phyloP scores from a whole-genome alignment of 2,113 vertebrate genomes.

The Globicephala melas region DNA sequence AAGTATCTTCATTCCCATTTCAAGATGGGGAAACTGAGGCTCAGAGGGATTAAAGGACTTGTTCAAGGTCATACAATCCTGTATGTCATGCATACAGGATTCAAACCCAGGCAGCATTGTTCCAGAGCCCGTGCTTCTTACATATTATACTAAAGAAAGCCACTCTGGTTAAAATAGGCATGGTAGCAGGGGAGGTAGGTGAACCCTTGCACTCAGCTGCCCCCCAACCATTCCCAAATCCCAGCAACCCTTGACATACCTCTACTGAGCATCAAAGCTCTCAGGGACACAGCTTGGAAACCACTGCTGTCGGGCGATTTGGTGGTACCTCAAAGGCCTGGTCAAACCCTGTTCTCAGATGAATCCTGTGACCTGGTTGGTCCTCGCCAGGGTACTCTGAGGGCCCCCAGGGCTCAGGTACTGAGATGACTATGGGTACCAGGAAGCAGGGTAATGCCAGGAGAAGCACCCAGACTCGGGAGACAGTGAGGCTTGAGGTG shows the following conservation, averaged over 20 bases:
- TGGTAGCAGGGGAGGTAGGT: fast-evolving
- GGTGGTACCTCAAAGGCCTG: background rate
- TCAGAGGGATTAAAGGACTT: background rate
- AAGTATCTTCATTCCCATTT: background rate
- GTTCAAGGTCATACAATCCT: too few relatives aligned
- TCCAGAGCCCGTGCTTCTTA: background rate
- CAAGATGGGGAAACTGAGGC: background rate
- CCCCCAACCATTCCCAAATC: background rate
- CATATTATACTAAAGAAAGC: background rate
- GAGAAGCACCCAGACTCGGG: background rate
- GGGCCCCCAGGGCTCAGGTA: background rate
- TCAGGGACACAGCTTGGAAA: background rate
- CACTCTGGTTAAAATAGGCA: background rate
- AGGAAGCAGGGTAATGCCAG: background rate
- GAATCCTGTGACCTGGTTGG: background rate
- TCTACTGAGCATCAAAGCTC: background rate
- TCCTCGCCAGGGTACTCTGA: background rate
- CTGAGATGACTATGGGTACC: background rate
- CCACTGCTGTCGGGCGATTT: background rate
- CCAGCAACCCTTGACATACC: background rate
- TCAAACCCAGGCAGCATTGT: background rate
- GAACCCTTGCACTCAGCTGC: fast-evolving
- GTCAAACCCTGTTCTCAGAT: background rate
- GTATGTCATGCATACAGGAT: background rate
- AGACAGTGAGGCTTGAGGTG: too few relatives aligned